Conservation (phyloP, 2,888 invertebrate genomes). For the Trichopria drosophilae region DNA sequence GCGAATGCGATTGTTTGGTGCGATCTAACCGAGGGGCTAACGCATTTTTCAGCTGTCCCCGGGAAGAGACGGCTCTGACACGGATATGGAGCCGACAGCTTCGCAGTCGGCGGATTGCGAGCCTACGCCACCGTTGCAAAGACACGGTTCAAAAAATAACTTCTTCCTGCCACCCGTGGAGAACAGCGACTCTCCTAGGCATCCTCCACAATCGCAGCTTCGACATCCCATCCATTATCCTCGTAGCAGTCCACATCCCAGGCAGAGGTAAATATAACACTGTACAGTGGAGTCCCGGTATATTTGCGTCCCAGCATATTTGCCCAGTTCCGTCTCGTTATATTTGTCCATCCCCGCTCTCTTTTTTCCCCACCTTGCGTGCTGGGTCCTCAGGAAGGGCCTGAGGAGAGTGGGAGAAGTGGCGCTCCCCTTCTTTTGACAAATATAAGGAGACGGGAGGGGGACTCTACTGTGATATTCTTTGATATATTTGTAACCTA, state of each 20-base stretch:
- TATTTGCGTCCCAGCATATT: too few species aligned
- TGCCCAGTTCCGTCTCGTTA: too few species aligned
- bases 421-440: too few species aligned
- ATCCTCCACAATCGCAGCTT: conserved; percentile 59
- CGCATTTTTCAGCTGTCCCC: conserved; percentile 74
- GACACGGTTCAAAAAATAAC: conserved; percentile 84
- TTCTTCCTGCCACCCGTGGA: conserved; percentile 79
- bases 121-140: conserved; percentile 83
- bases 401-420: too few species aligned
- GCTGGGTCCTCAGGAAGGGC: too few species aligned
- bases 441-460: too few species aligned
- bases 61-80: conserved; percentile 79
- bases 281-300: too few species aligned
- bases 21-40: too few species aligned
- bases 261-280: conserved; percentile 64
- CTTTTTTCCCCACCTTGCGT: too few species aligned
- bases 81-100: conserved; percentile 86
- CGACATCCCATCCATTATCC: conserved; percentile 64
- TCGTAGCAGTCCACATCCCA: conserved; percentile 79
- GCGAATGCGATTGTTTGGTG: too few species aligned
- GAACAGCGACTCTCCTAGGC: conserved; percentile 58
- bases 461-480: conserved; percentile 3
- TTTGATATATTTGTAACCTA: conserved; percentile 24
- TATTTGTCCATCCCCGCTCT: too few species aligned
- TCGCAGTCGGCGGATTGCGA: conserved; percentile 92